A percentile compares a stretch with the other conserved stretches of the same genome.
These are phyloP conservation scores for Agonopterix arenella DNA, from an alignment of 2,888 invertebrate species.

Conservation along the genomic window DNA sequence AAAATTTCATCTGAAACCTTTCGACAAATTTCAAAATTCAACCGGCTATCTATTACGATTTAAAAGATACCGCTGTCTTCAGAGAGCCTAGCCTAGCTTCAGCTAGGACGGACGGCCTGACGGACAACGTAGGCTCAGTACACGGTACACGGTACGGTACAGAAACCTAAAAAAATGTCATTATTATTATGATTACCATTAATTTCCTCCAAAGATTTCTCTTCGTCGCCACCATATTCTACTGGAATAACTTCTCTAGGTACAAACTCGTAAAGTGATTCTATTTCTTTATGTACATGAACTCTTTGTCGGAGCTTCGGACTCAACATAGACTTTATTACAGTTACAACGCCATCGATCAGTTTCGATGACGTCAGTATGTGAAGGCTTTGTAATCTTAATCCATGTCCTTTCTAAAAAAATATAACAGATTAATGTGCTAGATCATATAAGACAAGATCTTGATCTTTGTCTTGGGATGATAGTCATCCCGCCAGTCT, in stretches of 20 bases:
- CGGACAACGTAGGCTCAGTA: too few relatives aligned
- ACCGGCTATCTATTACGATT: too few relatives aligned
- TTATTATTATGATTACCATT: slow-evolving; percentile 23
- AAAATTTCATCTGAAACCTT: too few relatives aligned
- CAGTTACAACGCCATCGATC: slow-evolving; percentile 36
- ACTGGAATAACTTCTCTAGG: slow-evolving; percentile 31
- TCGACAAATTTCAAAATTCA: too few relatives aligned
- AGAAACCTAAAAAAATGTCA: neutral
- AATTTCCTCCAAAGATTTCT: slow-evolving; percentile 14
- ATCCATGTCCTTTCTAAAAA: slow-evolving; percentile 44
- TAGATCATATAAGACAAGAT: too few relatives aligned
- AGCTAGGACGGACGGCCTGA: too few relatives aligned
- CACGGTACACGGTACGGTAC: too few relatives aligned
- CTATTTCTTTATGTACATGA: slow-evolving; percentile 19
- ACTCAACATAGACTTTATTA: slow-evolving; percentile 42
- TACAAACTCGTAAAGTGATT: slow-evolving; percentile 22
- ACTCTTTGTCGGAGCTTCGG: slow-evolving; percentile 27
- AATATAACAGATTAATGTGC: neutral
- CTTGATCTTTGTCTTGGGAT: too few relatives aligned
- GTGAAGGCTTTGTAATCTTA: slow-evolving; percentile 41
- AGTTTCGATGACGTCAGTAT: slow-evolving; percentile 36
- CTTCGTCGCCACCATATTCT: slow-evolving; percentile 34
- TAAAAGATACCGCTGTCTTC: too few relatives aligned
- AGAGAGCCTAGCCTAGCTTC: too few relatives aligned
- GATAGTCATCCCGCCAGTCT: too few relatives aligned